These are phyloP conservation scores for Dendrocopos noguchii DNA, from an alignment of 2,113 vertebrate species.

Conservation along the genomic window DNA sequence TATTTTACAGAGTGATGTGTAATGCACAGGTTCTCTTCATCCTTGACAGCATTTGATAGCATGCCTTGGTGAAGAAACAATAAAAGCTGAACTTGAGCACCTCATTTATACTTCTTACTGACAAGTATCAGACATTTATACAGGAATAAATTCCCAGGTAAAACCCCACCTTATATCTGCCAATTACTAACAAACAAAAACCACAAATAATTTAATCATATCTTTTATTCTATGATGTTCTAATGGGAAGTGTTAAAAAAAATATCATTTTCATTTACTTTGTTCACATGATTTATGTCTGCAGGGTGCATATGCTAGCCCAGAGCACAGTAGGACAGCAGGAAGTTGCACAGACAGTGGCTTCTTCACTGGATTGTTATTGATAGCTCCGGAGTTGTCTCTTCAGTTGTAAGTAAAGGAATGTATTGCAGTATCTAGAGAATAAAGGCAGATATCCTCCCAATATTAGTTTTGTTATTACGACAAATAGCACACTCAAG, in stretches of 20 bases:
- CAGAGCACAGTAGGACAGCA: not conserved
- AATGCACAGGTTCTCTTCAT: not conserved
- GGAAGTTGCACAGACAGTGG: not conserved
- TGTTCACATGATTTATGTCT: not conserved
- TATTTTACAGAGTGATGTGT: not conserved
- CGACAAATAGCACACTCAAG: not conserved
- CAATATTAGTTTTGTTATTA: not conserved
- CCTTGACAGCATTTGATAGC: not conserved
- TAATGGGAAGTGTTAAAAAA: too few species aligned
- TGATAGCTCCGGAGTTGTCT: not conserved
- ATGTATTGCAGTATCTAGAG: not conserved
- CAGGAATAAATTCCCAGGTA: not conserved
- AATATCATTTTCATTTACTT: not conserved
- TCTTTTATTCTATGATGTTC: not conserved
- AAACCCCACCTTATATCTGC: not conserved
- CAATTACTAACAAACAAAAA: not conserved
- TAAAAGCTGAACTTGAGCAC: not conserved
- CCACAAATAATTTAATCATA: not conserved
- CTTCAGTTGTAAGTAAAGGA: not conserved
- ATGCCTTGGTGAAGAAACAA: not conserved
- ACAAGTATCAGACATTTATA: not conserved
- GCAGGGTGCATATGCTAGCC: not conserved
- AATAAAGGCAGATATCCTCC: not conserved
- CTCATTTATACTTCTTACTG: not conserved
- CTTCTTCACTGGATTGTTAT: not conserved